Evolutionary conservation across 2,888 invertebrate genomes (phyloP).

Genomic region (Nemoura dubitans): DNA sequence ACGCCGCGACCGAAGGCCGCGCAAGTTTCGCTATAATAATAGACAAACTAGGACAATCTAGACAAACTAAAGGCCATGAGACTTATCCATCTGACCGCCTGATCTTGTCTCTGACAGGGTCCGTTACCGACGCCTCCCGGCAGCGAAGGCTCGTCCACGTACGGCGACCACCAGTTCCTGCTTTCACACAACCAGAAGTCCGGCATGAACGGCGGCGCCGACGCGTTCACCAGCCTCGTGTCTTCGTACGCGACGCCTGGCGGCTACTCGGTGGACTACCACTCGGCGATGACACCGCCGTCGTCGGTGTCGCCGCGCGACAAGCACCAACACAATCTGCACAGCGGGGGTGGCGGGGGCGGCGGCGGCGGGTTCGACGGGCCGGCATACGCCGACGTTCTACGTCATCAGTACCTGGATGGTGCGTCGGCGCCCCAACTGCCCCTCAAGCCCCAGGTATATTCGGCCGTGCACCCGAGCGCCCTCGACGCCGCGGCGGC

Average conservation of each 20-base stretch:
- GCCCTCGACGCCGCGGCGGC: constrained; percentile 69
- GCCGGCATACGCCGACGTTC: constrained; percentile 59
- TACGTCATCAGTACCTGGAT: constrained; percentile 72
- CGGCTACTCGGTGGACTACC: constrained; percentile 76
- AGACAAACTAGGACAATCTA: too few relatives aligned
- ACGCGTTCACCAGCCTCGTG: constrained; percentile 68
- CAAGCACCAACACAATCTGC: constrained; percentile 74
- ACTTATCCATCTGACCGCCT: neutral
- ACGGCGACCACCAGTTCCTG: constrained; percentile 73
- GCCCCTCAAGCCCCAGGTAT: constrained; percentile 90
- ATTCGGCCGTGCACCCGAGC: constrained; percentile 71
- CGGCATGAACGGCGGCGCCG: constrained; percentile 57
- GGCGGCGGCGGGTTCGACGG: constrained; percentile 49
- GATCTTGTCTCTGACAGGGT: constrained; percentile 57
- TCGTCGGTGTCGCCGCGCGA: constrained; percentile 96
- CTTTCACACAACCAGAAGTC: constrained; percentile 59
- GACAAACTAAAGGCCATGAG: too few relatives aligned
- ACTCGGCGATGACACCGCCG: constrained; percentile 95
- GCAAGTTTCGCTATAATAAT: too few relatives aligned
- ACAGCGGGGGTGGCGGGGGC: constrained; percentile 56
- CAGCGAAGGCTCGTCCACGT: constrained; percentile 79
- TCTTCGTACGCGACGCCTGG: constrained; percentile 65
- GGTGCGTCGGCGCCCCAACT: constrained; percentile 68
- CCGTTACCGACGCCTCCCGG: constrained; percentile 91
- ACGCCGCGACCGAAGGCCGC: too few relatives aligned